A percentile compares a stretch with the other conserved stretches of the same genome.
Evolutionary conservation across 2,797 vertebrate species (phyloP).

Genomic region (Anguilla obscura): DNA sequence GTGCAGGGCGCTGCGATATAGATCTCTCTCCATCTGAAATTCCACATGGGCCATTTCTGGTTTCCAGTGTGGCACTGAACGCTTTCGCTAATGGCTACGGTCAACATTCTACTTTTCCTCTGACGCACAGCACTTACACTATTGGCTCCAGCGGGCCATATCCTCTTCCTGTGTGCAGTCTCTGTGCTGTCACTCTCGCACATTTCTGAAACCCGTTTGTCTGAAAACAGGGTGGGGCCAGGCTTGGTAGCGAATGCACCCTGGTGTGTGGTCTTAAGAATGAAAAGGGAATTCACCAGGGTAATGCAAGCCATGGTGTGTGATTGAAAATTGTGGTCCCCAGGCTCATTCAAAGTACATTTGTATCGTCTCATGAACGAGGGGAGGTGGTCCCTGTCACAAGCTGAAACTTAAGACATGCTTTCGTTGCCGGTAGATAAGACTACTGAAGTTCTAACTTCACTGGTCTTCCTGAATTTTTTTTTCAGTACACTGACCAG

Average conservation of each 20-base stretch:
- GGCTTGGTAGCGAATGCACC: not conserved
- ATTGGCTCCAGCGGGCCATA: not conserved
- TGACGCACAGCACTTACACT: not conserved
- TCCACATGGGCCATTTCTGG: not conserved
- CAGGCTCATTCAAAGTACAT: no score
- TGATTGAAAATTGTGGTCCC: not conserved
- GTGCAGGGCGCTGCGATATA: not conserved
- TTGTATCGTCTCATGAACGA: no score
- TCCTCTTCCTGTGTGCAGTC: not conserved
- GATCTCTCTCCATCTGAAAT: not conserved
- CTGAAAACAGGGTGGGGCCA: not conserved
- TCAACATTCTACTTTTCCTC: not conserved
- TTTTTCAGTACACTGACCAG: no score
- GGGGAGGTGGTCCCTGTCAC: no score
- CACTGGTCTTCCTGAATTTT: no score
- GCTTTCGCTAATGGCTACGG: not conserved
- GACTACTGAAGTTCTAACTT: no score
- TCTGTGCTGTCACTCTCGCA: not conserved
- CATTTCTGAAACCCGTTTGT: not conserved
- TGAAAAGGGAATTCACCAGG: no score
- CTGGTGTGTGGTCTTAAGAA: not conserved
- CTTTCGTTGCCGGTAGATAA: no score
- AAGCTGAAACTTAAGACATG: no score
- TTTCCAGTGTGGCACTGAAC: not conserved
- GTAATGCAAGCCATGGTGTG: not conserved